These are phyloP conservation scores for Aselliscus stoliczkanus DNA, from an alignment of 2,797 vertebrate genomes.

Conservation along the genomic window DNA sequence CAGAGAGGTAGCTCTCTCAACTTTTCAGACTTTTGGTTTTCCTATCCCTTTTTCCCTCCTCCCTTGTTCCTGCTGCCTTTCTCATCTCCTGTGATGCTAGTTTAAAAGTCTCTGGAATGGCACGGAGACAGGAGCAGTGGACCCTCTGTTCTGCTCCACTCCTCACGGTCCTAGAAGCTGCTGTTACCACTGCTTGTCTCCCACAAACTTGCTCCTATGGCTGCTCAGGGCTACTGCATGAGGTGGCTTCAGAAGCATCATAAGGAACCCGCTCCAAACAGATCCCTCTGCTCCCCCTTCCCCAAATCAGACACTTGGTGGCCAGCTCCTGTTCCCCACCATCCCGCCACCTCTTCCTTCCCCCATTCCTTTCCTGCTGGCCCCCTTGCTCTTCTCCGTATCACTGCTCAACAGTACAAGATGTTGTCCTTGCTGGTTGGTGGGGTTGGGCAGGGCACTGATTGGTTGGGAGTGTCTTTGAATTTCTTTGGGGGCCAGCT, in stretches of 20 bases:
- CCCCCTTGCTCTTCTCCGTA: neutral
- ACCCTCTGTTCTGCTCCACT: neutral
- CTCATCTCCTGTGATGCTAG: constrained; percentile 64
- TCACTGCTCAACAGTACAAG: neutral
- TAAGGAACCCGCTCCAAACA: neutral
- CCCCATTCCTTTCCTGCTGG: neutral
- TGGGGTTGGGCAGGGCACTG: neutral
- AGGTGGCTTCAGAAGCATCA: neutral
- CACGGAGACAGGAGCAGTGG: constrained; percentile 5
- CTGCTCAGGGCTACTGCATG: neutral
- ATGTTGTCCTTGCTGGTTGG: constrained; percentile 26
- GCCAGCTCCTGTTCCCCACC: neutral
- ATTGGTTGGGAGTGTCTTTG: neutral
- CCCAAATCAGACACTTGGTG: neutral
- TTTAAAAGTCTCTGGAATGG: constrained; percentile 47
- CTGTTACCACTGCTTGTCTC: neutral
- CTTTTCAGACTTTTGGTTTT: constrained; percentile 79
- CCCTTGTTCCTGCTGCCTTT: constrained; percentile 65
- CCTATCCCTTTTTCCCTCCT: constrained; percentile 76
- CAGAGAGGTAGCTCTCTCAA: constrained; percentile 94
- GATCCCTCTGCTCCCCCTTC: neutral
- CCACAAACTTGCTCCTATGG: neutral
- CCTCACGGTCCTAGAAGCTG: neutral
- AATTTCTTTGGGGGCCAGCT: neutral
- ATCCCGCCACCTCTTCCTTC: neutral